Percentiles rank a stretch among this genome's conserved stretches.
phyloP scores from a whole-genome alignment of 64 coral and sea anemone genomes.

The Astreopora myriophthalma region DNA sequence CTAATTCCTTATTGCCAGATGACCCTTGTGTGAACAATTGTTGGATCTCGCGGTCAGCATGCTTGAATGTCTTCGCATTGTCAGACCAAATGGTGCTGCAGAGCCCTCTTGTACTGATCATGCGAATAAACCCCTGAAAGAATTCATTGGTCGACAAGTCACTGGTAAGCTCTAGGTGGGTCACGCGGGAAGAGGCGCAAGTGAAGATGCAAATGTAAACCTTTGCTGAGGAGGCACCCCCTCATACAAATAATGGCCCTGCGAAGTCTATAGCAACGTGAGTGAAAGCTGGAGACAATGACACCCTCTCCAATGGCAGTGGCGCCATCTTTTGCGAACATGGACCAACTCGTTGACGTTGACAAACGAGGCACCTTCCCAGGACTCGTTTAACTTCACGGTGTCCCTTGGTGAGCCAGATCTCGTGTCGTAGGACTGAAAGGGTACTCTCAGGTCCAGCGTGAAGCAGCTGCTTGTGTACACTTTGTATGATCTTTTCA shows the following conservation, averaged over 20 bases:
- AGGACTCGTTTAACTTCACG: conserved; percentile 17
- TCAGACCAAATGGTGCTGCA: conserved; percentile 23
- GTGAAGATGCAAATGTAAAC: conserved; percentile 42
- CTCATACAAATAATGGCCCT: conserved; percentile 20
- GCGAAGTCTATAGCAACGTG: conserved; percentile 68
- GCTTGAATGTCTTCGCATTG: conserved; percentile 7
- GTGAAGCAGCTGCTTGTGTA: conserved; percentile 26
- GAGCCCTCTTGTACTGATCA: conserved; percentile 21
- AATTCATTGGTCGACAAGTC: conserved; percentile 41
- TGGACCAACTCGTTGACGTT: conserved; percentile 3
- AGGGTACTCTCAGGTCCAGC: conserved; percentile 15
- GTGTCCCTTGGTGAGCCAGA: conserved; percentile 30
- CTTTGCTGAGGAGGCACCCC: conserved; percentile 14
- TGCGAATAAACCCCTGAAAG: conserved; percentile 51
- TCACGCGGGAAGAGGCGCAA: conserved; percentile 27
- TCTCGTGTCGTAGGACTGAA: neutral
- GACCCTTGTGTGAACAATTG: too few species aligned
- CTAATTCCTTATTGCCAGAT: too few species aligned
- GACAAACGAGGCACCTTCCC: conserved; percentile 7
- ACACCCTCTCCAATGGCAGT: conserved; percentile 9
- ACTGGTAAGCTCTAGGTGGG: conserved; percentile 45
- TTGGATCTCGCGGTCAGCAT: conserved; percentile 1
- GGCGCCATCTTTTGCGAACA: conserved; percentile 31
- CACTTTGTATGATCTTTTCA: conserved; percentile 25
- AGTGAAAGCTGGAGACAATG: neutral